A percentile compares a stretch with the other conserved stretches of the same genome.
These are phyloP conservation scores for Chrysoperla carnea DNA, from an alignment of 1,140 invertebrate species.

Conservation along the genomic window DNA sequence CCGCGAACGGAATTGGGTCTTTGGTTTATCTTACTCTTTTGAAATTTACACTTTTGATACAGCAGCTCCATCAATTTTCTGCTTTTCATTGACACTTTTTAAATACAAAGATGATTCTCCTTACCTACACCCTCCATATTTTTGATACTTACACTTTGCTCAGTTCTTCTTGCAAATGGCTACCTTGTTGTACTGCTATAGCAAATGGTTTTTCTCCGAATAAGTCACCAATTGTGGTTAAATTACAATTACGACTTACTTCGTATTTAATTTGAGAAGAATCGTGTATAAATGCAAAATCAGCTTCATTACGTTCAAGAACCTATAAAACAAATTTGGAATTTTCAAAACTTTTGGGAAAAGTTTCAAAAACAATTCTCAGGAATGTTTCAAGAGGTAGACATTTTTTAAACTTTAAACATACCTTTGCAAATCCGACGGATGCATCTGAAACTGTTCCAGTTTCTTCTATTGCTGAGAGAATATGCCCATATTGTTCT, in stretches of 20 bases:
- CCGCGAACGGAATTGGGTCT: too few species aligned
- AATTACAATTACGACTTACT: constrained; percentile 64
- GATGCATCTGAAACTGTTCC: constrained; percentile 42
- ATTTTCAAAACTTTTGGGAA: neutral
- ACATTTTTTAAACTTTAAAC: neutral
- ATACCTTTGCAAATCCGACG: constrained; percentile 56
- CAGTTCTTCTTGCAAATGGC: constrained; percentile 59
- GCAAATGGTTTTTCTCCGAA: constrained; percentile 81
- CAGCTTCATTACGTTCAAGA: constrained; percentile 53
- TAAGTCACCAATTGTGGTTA: constrained; percentile 72
- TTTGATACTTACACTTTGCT: constrained; percentile 38
- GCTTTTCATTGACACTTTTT: too few species aligned
- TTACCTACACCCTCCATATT: too few species aligned
- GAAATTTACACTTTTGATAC: too few species aligned
- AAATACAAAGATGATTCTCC: too few species aligned
- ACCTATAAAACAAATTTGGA: constrained; percentile 26
- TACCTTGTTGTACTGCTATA: constrained; percentile 73
- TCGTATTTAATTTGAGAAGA: constrained; percentile 70
- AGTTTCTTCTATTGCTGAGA: constrained; percentile 63
- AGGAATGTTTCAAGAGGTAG: too few species aligned
- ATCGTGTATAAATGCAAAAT: constrained; percentile 82
- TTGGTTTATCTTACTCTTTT: too few species aligned
- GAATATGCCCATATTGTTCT: constrained; percentile 76
- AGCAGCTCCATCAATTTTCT: too few species aligned
- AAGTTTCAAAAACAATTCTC: too few species aligned